Conservation (phyloP, 2,113 vertebrate genomes). For the Ammodytes dubius region DNA sequence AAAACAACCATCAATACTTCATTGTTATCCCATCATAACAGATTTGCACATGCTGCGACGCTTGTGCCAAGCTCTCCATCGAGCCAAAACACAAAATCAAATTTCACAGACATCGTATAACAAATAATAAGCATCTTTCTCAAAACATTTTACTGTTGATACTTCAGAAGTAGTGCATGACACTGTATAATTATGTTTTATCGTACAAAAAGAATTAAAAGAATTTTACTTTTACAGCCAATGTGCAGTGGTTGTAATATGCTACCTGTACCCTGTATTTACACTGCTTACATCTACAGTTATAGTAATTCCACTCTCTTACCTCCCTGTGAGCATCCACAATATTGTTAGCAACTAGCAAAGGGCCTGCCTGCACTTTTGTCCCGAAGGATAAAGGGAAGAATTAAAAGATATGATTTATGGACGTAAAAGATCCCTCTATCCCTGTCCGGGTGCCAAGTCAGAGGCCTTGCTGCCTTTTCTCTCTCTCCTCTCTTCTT, state of each 20-base stretch:
- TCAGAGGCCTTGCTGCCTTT: conserved; percentile 65
- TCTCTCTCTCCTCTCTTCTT: conserved; percentile 42
- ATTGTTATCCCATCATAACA: conserved; percentile 48
- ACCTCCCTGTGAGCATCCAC: conserved; percentile 62
- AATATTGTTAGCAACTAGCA: conserved; percentile 52
- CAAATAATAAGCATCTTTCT: conserved; percentile 33
- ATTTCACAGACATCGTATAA: conserved; percentile 44
- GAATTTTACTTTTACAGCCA: conserved; percentile 42
- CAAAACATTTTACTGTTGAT: conserved; percentile 18
- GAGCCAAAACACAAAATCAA: conserved; percentile 19
- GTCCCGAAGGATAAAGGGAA: conserved; percentile 69
- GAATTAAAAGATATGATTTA: conserved; percentile 77
- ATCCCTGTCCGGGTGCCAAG: conserved; percentile 67
- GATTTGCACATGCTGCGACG: background rate
- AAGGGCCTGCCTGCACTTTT: conserved; percentile 53
- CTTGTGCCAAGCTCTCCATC: conserved; percentile 23
- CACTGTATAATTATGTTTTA: conserved; percentile 58
- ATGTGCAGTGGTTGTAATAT: conserved; percentile 67
- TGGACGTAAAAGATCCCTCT: conserved; percentile 65
- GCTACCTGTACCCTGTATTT: conserved; percentile 64
- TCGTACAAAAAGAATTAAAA: conserved; percentile 55
- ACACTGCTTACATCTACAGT: conserved; percentile 60
- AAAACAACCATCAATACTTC: conserved; percentile 45
- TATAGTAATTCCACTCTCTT: conserved; percentile 60
- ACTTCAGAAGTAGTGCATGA: conserved; percentile 26